Evolutionary conservation across 2,113 vertebrate genomes (phyloP), one percentile per base, ranked within the genome.

Genomic region (Tympanuchus pallidicinctus): DNA sequence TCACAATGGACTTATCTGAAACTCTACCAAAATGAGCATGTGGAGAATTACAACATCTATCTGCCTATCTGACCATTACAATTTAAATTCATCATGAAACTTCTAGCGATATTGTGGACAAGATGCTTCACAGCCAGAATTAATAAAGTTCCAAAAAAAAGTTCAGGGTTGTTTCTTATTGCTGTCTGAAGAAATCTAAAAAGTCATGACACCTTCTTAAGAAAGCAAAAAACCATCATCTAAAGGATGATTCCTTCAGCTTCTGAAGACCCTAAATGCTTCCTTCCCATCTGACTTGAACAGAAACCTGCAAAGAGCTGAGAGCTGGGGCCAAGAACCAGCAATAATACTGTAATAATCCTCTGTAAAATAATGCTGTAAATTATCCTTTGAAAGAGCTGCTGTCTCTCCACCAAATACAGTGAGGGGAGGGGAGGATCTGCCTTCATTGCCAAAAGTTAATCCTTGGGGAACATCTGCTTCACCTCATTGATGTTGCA

Each of bases 11-110:
- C 38, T 13, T 32, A 59, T 0, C 42, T 30, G 65, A 90, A 91
- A 88, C 0, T 2, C 11, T 10, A 36, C 2, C 25, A 27, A 70
- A 86, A 18, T n/a, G 67, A 56, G 45, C 1, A 0, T 14, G 34
- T 65, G 32, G 21, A 67, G 16, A 34, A n/a, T n/a, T 19, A 14
- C 2, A 4, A 22, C 30, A 34, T 20, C 36, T 22, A 8, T 20
- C 32, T 66, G n/a, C 22, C n/a, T 22, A 8, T 20, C 32, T 66
- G n/a, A 32, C 32, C 30, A 36, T 67, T 77, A 38, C 38, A 43
- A 21, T n/a, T 80, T 52, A 52, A 86, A 60, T 14, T 30, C 47
- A 32, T 32, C 60, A 79, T 2, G 0, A 85, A 83, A 81, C 15
- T 63, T 84, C 61, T 13, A 82, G 38, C 28, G 61, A 32, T 5